Base-by-base conservation (phyloP, 2,888 invertebrate species). In the Callyntrura sp. region DNA sequence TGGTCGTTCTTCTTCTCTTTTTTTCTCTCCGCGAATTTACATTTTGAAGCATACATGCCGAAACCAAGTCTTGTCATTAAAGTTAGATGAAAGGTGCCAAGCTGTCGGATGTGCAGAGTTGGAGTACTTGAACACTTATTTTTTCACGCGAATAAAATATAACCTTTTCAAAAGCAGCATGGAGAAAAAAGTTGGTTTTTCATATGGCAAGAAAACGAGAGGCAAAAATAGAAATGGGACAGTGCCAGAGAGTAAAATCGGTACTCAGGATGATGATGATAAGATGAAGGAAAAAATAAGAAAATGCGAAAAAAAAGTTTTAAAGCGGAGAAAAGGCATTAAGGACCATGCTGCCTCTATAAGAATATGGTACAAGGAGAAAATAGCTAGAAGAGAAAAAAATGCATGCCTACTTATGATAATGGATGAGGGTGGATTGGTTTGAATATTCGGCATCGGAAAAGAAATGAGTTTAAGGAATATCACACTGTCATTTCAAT, bases 11-110 rank as follows among this genome's bases (percentile, higher is more conserved):
- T 28, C 62, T 65, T 28, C 28, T 51, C 51, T 51, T 11, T n/a
- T n/a, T n/a, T 11, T 11, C 28, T 28, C 14, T 65, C 25, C 14
- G 62, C 28, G 28, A 65, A 65, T 65, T 25, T 65, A 65, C 62
- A 28, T 25, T 14, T 65, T 65, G 28, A 65, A 65, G 25, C 62
- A 14, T 28, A 12, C 62, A 14, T 28, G 28, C 62, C 12, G 28
- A 25, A 28, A 65, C 62, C 45, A 55, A 48, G 81, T 12, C 65
- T 65, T 82, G 82, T 82, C 82, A 82, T 65, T 65, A 82, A 82
- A 65, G 82, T 82, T 65, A 82, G 23, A 82, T 62, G 82, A 82
- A 82, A 65, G 82, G 82, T 82, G 82, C 65, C 82, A 82, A 82
- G 65, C 65, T 82, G 81, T 81, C 81, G 60, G 57, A 60, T 62